Base-by-base conservation (phyloP, 2,888 invertebrate species). In the Xanthia icteritia region DNA sequence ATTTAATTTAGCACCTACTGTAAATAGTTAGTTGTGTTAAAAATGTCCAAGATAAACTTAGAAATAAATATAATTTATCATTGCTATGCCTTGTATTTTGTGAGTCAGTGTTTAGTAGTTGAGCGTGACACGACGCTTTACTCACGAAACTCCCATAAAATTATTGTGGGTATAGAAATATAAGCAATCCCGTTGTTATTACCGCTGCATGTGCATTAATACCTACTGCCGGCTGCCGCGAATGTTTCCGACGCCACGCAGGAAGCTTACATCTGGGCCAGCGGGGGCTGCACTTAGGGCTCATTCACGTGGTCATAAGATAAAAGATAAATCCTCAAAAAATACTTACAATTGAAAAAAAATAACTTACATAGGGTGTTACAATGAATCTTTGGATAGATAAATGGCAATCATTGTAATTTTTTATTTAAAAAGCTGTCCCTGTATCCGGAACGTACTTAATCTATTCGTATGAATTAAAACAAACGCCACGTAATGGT, bases 211-310 rank as follows among this genome's bases (percentile, higher is more conserved):
- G 64, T 68, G 85, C 83, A 87, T 87, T 89, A 87, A 83, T 87
- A 86, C 84, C 88, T n/a, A n/a, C n/a, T 84, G 86, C 80, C 81
- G 85, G 82, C 88, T 84, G 86, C 81, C 81, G 85, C 27, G 79
- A 73, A 82, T 81, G 85, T 81, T 88, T 87, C 88, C 87, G 87
- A 69, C 80, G 72, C 79, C 81, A 60, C 73, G 81, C 87, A 88
- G 89, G 87, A 88, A 88, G 81, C 85, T 74, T 20, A 72, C 85
- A 85, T 87, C 87, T 88, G 89, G 81, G 88, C 76, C 85, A 85
- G 85, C 85, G 67, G 71, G 63, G 68, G 73, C 80, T 83, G 58
- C 13, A 31, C 65, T 72, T 66, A 85, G 72, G 83, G 39, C 23
- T 36, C 15, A 31, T 27, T 15, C 42, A 79, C 75, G 6, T 23